Conservation (phyloP, 1,140 invertebrate genomes). For the Panagrolaimus sp. region DNA sequence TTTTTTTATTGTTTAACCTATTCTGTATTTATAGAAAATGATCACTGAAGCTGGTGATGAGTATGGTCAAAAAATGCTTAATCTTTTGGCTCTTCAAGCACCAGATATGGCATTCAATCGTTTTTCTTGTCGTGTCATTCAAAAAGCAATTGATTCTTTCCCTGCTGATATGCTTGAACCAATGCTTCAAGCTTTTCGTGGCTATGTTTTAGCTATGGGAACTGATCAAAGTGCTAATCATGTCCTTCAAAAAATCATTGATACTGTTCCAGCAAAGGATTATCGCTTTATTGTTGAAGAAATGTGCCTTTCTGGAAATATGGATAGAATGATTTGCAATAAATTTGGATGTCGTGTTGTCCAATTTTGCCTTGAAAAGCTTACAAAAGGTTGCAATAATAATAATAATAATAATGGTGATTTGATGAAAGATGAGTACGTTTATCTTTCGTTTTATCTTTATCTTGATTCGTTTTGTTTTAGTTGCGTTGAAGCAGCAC, state of each 20-base stretch:
- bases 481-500: background rate
- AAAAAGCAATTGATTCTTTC: constrained; percentile 22
- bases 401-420: constrained; percentile 10
- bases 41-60: constrained; percentile 2
- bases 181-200: background rate
- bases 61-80: background rate
- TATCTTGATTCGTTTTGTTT: too few species aligned
- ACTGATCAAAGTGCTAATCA: constrained; percentile 5
- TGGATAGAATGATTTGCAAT: constrained; percentile 17
- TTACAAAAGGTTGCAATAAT: constrained; percentile 16
- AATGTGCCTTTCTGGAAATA: background rate
- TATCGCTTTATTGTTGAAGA: background rate
- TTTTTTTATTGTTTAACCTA: background rate
- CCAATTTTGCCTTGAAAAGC: constrained; percentile 23
- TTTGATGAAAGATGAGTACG: background rate
- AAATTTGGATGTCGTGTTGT: constrained; percentile 37
- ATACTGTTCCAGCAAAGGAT: background rate
- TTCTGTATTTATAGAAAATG: background rate
- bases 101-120: constrained; percentile 23
- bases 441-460: background rate
- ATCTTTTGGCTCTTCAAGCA: background rate
- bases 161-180: background rate
- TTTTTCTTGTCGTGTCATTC: constrained; percentile 27
- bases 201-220: background rate
- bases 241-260: constrained; percentile 15